Evolutionary conservation across 2,888 invertebrate species (phyloP), one percentile per base, ranked within the genome.

Genomic region (Mylabris sibirica): DNA sequence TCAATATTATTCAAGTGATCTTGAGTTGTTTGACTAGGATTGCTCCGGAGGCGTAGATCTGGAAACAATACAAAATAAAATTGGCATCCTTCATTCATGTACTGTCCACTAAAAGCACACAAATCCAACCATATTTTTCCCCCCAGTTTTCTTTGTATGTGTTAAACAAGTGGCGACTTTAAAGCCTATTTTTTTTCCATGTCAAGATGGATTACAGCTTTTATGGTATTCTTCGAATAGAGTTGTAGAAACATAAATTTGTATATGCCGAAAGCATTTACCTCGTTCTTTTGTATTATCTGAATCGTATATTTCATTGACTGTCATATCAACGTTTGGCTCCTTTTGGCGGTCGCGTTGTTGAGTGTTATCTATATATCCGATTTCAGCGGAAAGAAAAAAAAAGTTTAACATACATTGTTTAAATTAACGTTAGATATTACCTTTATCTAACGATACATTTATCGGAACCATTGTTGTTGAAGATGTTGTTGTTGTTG

Each of bases 231-330:
- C 22, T 57, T 3, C 22, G 3, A 14, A 4, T 24, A 57, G 3
- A 49, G 6, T 57, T 57, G 4, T 57, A 24, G 57, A 26, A 57
- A 61, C 60, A 60, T 44, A 66, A 61, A 69, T 69, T 66, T 62
- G 69, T 57, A 63, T 62, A 59, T 66, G 69, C 66, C 69, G 62
- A 64, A 66, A 64, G 66, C 69, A 66, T 70, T 74, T 72, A 81
- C 83, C 83, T 79, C 80, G 75, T 75, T 81, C 83, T 74, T 80
- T 82, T 63, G 81, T 78, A 61, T 77, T 73, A 74, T 81, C 81
- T 35, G 79, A 74, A 76, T 79, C 81, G 67, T 78, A 77, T 76
- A 83, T 82, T 77, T 82, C 81, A 75, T 81, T 82, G 74, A 75
- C 79, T 72, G 75, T 78, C 65, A 77, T 75, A 69, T 79, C 79